Percentiles rank a stretch among this genome's conserved stretches.
Evolutionary conservation across 2,797 vertebrate genomes (phyloP).

Genomic region (Crenichthys baileyi): DNA sequence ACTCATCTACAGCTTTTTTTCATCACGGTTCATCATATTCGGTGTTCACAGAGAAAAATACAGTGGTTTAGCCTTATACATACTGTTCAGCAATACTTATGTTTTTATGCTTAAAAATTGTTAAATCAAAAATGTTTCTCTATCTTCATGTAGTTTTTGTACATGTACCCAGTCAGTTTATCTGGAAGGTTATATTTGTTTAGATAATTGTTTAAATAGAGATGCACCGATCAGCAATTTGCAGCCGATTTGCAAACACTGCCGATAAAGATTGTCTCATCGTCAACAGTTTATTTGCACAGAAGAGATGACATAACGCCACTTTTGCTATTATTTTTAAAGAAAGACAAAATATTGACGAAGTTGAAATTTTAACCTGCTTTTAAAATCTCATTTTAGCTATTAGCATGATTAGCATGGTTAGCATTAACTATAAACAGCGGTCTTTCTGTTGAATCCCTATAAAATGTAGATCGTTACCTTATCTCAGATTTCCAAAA

Average conservation of each 20-base stretch:
- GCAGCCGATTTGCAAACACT: neutral
- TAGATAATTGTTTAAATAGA: too few relatives aligned
- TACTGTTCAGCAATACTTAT: neutral
- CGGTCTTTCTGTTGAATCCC: neutral
- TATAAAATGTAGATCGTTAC: neutral
- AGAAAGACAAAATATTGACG: neutral
- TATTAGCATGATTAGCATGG: neutral
- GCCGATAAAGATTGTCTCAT: neutral
- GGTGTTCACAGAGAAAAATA: constrained; percentile 3
- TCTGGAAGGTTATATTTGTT: neutral
- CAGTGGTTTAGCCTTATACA: neutral
- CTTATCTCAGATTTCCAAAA: neutral
- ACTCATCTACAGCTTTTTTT: neutral
- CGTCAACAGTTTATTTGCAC: neutral
- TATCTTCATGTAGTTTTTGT: neutral
- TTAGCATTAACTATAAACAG: neutral
- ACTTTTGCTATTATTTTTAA: neutral
- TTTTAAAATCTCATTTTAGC: neutral
- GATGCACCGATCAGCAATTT: neutral
- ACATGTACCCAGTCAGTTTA: neutral
- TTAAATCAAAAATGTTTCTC: too few relatives aligned
- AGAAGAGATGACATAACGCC: neutral
- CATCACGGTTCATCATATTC: neutral
- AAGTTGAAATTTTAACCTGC: neutral
- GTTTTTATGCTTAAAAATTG: neutral